phyloP scores from a whole-genome alignment of 2,797 vertebrate species.

The Champsocephalus esox region DNA sequence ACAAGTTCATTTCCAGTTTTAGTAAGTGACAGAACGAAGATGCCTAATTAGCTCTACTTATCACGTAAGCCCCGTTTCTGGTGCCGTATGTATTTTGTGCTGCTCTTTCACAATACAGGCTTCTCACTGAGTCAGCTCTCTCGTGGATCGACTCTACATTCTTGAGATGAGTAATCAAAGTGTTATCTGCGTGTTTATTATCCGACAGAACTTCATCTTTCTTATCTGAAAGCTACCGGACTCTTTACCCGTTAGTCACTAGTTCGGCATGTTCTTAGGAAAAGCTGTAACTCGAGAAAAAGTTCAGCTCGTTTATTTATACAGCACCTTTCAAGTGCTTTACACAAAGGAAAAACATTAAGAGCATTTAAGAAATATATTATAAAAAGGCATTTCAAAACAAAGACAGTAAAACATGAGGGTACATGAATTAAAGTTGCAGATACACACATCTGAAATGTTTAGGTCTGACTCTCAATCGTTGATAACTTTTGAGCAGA shows the following conservation, averaged over 20 bases:
- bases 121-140: constrained; percentile 1
- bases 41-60: constrained; percentile 1
- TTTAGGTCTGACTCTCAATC: too few relatives aligned
- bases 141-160: constrained; percentile 23
- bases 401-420: too few relatives aligned
- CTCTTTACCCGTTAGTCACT: constrained; percentile 9
- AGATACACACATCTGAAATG: too few relatives aligned
- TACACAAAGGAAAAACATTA: too few relatives aligned
- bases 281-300: background rate
- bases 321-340: too few relatives aligned
- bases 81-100: background rate
- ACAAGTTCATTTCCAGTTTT: background rate
- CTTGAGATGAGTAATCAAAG: constrained; percentile 33
- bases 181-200: constrained; percentile 30
- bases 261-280: background rate
- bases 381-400: too few relatives aligned
- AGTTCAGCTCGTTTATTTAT: background rate
- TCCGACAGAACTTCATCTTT: constrained; percentile 7
- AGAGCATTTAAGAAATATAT: too few relatives aligned
- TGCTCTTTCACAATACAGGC: constrained; percentile 2
- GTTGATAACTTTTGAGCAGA: too few relatives aligned
- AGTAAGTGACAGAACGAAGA: background rate
- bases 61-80: background rate
- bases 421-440: too few relatives aligned
- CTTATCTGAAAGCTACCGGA: background rate